Evolutionary conservation across 2,888 invertebrate species (phyloP).

Genomic region (Augochlorella aurata): DNA sequence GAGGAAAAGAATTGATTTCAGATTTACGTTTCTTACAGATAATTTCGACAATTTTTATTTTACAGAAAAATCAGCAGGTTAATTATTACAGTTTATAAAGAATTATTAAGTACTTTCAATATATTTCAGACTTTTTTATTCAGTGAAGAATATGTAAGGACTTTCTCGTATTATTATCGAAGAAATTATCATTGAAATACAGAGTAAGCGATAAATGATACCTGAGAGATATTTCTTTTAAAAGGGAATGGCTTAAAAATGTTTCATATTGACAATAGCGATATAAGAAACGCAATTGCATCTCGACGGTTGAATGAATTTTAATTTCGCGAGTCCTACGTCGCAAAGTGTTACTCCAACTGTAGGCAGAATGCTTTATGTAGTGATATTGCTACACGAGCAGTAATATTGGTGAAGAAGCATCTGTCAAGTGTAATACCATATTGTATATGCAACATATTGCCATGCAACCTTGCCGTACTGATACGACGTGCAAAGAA

Average conservation of each 20-base stretch:
- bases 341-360: not conserved
- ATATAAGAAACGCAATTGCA: slow-evolving; percentile 4
- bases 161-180: not conserved
- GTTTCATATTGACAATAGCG: not conserved
- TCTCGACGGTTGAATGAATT: not conserved
- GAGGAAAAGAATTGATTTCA: too few species aligned
- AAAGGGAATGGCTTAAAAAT: not conserved
- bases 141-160: not conserved
- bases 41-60: too few species aligned
- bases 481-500: slow-evolving; percentile 22
- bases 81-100: too few species aligned
- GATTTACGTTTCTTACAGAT: too few species aligned
- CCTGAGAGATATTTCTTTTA: not conserved
- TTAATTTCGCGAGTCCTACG: not conserved
- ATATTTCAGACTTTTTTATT: not conserved
- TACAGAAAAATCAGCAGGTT: too few species aligned
- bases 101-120: too few species aligned
- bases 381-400: slow-evolving; percentile 16
- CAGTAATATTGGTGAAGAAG: slow-evolving; percentile 10
- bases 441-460: slow-evolving; percentile 22
- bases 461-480: slow-evolving; percentile 22
- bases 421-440: slow-evolving; percentile 11
- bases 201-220: not conserved
- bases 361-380: not conserved
- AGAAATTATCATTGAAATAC: not conserved